phyloP scores from a whole-genome alignment of 2,797 vertebrate species.

The Heterohyrax brucei region DNA sequence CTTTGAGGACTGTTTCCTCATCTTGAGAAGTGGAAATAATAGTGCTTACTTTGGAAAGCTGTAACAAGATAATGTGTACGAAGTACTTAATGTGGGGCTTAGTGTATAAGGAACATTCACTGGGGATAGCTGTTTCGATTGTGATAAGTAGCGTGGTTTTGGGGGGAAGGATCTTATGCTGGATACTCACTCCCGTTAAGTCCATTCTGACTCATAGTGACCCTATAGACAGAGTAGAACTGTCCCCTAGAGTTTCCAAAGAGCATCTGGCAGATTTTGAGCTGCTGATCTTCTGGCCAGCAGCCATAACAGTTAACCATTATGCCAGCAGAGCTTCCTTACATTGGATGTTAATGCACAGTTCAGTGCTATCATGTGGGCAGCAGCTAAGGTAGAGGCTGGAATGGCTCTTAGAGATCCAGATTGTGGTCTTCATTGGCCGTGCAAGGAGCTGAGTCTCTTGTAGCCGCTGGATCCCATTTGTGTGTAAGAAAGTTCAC shows the following conservation, averaged over 20 bases:
- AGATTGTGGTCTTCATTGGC: too few species aligned
- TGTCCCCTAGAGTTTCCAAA: too few species aligned
- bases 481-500: not conserved
- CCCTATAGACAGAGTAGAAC: too few species aligned
- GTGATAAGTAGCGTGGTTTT: rapidly evolving
- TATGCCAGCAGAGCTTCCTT: too few species aligned
- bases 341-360: not conserved
- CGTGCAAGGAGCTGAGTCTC: not conserved
- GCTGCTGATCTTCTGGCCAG: too few species aligned
- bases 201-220: too few species aligned
- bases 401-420: not conserved
- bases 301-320: too few species aligned
- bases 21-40: not conserved
- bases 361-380: not conserved
- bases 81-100: not conserved
- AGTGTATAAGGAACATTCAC: too few species aligned
- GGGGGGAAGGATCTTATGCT: not conserved
- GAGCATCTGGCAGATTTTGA: too few species aligned
- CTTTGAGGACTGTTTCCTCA: not conserved
- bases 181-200: too few species aligned
- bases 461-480: not conserved
- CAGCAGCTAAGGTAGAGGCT: rapidly evolving
- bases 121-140: not conserved
- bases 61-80: not conserved
- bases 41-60: not conserved